Conservation (phyloP, 1,140 invertebrate species). For the Rhizoglyphus robini region DNA sequence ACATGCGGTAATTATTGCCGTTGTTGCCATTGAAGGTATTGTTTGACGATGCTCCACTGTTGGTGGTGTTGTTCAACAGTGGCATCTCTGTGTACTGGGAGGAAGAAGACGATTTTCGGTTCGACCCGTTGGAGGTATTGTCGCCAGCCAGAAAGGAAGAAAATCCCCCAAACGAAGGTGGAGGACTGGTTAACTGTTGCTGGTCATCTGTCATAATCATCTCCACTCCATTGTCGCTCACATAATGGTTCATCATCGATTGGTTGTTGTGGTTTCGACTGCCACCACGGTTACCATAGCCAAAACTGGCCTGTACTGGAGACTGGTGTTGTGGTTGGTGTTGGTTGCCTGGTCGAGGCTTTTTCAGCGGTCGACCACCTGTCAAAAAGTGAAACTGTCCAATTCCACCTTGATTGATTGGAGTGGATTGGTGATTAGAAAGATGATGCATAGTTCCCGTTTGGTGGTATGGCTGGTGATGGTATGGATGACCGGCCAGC, state of each 20-base stretch:
- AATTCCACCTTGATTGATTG: neutral
- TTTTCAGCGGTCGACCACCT: constrained; percentile 20
- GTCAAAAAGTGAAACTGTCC: constrained; percentile 13
- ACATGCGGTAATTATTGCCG: neutral
- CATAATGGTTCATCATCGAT: neutral
- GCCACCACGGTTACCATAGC: too few species aligned
- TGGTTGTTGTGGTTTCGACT: neutral
- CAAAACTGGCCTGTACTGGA: too few species aligned
- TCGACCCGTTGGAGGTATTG: neutral
- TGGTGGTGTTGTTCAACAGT: neutral
- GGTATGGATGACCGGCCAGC: constrained; percentile 10
- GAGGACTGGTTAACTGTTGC: neutral
- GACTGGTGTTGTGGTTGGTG: neutral
- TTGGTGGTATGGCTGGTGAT: neutral
- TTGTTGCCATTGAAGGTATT: neutral
- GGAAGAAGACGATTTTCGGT: neutral
- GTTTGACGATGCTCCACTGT: neutral
- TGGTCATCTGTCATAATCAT: neutral
- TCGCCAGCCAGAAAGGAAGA: neutral
- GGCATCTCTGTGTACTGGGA: constrained; percentile 2
- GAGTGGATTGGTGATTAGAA: too few species aligned
- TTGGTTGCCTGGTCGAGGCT: constrained; percentile 4
- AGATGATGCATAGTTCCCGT: neutral
- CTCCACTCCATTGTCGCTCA: neutral
- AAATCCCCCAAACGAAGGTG: neutral